These are phyloP conservation scores for Stictocephala bisonia DNA, from an alignment of 2,888 invertebrate species.

Conservation along the genomic window DNA sequence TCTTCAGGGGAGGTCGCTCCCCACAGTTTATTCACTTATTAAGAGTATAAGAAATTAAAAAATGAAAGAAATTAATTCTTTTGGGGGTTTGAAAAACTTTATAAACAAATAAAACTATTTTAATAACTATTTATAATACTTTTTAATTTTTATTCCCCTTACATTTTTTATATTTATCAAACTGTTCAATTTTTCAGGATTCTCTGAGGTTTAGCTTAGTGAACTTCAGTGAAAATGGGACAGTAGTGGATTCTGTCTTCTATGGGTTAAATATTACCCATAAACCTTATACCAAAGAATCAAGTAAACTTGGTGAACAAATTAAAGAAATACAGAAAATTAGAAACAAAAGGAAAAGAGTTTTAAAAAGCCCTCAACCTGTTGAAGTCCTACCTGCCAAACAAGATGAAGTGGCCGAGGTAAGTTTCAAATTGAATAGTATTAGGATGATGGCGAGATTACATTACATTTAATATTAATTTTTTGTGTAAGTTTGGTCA, in stretches of 20 bases:
- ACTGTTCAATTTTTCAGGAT: neutral
- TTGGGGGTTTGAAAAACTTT: no score
- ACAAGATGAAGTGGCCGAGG: neutral
- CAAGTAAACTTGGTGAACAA: neutral
- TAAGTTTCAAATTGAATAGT: conserved; percentile 1
- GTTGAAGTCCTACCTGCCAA: neutral
- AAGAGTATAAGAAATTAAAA: no score
- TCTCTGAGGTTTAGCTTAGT: neutral
- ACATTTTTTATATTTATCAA: neutral
- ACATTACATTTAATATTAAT: no score
- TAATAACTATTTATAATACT: neutral
- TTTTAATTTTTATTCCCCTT: neutral
- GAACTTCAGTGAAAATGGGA: conserved; percentile 9
- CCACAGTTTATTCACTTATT: no score
- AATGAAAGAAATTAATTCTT: no score
- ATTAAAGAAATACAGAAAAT: neutral
- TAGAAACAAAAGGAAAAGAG: neutral
- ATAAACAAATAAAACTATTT: no score
- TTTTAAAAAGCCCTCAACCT: no score
- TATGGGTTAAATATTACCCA: neutral
- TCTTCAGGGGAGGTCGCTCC: no score
- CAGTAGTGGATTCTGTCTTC: neutral
- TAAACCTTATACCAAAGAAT: neutral
- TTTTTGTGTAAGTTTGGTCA: no score
- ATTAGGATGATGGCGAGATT: no score